Evolutionary conservation across 2,888 invertebrate species (phyloP).

Genomic region (Arge pagana): DNA sequence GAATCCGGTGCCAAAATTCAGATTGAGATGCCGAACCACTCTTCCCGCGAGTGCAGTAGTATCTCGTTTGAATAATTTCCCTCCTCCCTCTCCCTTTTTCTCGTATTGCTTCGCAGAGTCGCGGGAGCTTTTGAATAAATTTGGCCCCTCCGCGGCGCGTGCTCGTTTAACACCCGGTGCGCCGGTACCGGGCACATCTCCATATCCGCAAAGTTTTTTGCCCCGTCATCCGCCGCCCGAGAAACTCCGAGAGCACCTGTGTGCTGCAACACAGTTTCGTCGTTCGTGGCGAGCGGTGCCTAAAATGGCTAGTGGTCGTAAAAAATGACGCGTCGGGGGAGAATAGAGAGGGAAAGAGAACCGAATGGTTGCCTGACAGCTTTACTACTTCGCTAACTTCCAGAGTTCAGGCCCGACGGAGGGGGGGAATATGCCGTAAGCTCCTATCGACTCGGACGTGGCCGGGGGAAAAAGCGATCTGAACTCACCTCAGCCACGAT

Average conservation of each 20-base stretch:
- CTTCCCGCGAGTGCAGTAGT: background rate
- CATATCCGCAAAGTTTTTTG: no score
- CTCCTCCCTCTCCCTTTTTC: background rate
- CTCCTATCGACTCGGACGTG: no score
- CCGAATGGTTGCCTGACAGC: conserved; percentile 12
- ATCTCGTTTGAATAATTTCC: background rate
- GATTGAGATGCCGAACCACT: no score
- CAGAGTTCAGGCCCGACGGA: conserved; percentile 4
- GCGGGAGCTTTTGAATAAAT: no score
- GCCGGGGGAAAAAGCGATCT: no score
- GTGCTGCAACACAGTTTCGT: conserved; percentile 1
- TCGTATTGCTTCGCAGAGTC: no score
- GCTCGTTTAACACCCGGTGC: background rate
- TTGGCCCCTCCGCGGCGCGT: no score
- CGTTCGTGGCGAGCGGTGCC: conserved; percentile 6
- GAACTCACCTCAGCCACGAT: no score
- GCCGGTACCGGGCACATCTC: background rate
- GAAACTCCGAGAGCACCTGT: no score
- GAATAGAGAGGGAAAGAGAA: conserved; percentile 11
- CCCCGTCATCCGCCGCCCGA: no score
- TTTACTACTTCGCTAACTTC: conserved; percentile 11
- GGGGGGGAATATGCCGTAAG: background rate
- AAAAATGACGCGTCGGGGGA: conserved; percentile 4
- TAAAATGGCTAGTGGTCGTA: conserved; percentile 1
- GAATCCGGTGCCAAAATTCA: no score